Evolutionary conservation across 2,888 invertebrate genomes (phyloP), one percentile per base, ranked within the genome.

Genomic region (Caenorhabditis wallacei): DNA sequence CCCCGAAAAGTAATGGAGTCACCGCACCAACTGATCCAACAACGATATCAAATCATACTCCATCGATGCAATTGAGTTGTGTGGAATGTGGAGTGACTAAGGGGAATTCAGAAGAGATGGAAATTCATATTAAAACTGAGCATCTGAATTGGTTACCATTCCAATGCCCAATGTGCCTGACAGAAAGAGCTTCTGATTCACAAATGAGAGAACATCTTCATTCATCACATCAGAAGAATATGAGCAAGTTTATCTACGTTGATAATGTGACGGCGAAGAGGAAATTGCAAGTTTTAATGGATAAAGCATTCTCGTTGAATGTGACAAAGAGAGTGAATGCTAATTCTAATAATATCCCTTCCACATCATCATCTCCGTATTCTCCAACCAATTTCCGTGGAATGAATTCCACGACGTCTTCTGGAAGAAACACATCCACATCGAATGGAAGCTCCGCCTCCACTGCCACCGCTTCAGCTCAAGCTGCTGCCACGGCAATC

Each of bases 141-240:
- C 91, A 91, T 71, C 84, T 91, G 5, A 88, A 90, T 71, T 91
- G 91, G 91, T 84, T 91, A 24, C 91, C 91, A 3, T 91, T 91
- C 82, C 88, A 90, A 68, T 91, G 91, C 51, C 88, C 90, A 1
- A 85, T 89, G 37, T 91, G 91, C 61, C 74, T 87, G 16, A 68
- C 83, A n/a, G 84, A 84, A 40, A 82, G 91, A 8, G 91, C 91
- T 22, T 88, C 89, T 1, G 91, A 91, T 57, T 87, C 88, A 13
- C 90, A 91, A 78, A 91, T 91, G 90, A 82, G 90, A 30, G 91
- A 91, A 76, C 91, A 91, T 74, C 82, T 91, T 57, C 88, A 91
- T 63, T 90, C 90, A 16, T 71, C 83, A 2, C 91, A 91, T 81
- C 87, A 88, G 57, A 90, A 88, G 69, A 88, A 81, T 57, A 90